These are phyloP conservation scores for Varanus salvator DNA, from an alignment of 2,113 vertebrate genomes.

Conservation along the genomic window DNA sequence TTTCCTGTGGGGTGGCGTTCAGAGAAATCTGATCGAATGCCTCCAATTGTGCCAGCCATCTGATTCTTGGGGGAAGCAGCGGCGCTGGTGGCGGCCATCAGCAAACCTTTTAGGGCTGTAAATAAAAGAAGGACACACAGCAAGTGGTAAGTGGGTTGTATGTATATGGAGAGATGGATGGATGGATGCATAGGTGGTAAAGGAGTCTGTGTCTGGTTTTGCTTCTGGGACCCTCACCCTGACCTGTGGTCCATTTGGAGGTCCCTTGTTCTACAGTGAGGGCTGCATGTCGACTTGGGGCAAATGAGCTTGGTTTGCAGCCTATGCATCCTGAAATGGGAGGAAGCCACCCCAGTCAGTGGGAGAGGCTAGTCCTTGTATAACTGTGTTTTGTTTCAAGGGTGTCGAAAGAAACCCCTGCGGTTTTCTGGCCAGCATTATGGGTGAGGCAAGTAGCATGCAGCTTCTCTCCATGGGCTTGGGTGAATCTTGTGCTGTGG, in stretches of 20 bases:
- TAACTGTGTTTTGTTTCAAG: not conserved
- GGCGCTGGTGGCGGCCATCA: not conserved
- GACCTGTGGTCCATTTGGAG: not conserved
- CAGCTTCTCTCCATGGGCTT: not conserved
- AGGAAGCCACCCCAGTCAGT: not conserved
- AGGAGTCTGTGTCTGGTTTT: not conserved
- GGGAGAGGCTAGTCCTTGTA: not conserved
- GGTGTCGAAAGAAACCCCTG: not conserved
- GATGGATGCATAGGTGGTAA: not conserved
- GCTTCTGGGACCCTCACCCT: not conserved
- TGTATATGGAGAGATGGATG: not conserved
- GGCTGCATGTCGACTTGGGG: not conserved
- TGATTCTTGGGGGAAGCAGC: not conserved
- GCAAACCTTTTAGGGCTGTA: not conserved
- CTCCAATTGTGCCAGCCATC: not conserved
- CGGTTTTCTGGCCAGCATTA: not conserved
- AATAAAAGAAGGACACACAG: not conserved
- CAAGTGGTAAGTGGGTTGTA: constrained; percentile 1
- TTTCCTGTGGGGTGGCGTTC: not conserved
- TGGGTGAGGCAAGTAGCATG: not conserved
- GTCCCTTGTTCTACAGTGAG: not conserved
- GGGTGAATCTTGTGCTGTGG: not conserved
- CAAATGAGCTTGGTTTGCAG: not conserved
- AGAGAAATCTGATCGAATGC: constrained; percentile 3
- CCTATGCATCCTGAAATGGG: not conserved